Conservation (phyloP, 2,888 invertebrate genomes). For the Salpingus planirostris region DNA sequence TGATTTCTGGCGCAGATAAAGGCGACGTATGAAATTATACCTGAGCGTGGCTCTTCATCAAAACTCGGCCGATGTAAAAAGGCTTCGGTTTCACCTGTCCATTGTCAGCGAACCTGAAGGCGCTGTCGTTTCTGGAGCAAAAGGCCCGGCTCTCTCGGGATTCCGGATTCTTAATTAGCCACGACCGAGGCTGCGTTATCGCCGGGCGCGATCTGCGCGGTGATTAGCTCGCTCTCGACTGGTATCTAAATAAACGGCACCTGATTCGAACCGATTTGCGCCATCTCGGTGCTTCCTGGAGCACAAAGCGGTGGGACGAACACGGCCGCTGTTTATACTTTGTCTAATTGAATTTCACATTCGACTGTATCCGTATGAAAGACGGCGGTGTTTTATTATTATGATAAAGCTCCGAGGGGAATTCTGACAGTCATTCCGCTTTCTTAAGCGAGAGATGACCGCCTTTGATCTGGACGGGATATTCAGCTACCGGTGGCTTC, state of each 20-base stretch:
- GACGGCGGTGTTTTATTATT: constrained; percentile 21
- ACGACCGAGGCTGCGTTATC: too few species aligned
- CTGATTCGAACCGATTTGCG: too few species aligned
- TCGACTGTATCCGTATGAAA: constrained; percentile 19
- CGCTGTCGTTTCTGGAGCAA: too few species aligned
- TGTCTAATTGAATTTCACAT: constrained; percentile 22
- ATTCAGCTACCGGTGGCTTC: constrained; percentile 24
- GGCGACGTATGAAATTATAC: constrained; percentile 39
- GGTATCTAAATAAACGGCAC: too few species aligned
- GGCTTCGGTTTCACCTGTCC: constrained; percentile 41
- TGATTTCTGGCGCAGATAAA: constrained; percentile 42
- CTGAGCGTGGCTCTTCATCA: constrained; percentile 26
- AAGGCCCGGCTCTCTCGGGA: too few species aligned
- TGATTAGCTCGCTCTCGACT: too few species aligned
- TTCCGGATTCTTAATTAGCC: too few species aligned
- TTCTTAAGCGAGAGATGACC: constrained; percentile 20
- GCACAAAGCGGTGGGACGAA: constrained; percentile 10
- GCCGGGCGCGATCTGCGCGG: too few species aligned
- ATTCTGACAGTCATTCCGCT: constrained; percentile 21
- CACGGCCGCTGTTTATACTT: constrained; percentile 20
- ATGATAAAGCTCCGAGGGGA: constrained; percentile 19
- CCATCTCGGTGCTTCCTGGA: background rate
- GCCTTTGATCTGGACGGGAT: constrained; percentile 23
- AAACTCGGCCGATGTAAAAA: constrained; percentile 24
- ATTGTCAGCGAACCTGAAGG: too few species aligned